These are phyloP conservation scores for Agapornis roseicollis DNA, from an alignment of 2,113 vertebrate genomes.

Conservation along the genomic window DNA sequence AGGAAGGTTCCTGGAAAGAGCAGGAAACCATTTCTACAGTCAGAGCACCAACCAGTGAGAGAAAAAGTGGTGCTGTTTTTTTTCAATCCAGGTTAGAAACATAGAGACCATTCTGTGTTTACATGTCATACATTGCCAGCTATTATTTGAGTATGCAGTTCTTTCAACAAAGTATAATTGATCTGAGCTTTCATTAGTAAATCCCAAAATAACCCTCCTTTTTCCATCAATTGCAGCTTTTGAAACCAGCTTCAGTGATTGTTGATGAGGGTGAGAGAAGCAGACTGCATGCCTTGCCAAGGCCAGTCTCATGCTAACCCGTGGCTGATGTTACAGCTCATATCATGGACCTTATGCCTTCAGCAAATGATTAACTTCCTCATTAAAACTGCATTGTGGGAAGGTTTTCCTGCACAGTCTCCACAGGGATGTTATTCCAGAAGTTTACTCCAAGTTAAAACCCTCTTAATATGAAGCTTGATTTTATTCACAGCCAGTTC, in stretches of 20 bases:
- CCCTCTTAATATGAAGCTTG: neutral
- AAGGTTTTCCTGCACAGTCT: neutral
- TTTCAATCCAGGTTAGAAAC: neutral
- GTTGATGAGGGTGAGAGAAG: neutral
- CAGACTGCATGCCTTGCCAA: neutral
- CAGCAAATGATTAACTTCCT: neutral
- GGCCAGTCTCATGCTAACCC: neutral
- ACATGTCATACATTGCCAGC: neutral
- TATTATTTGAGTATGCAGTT: neutral
- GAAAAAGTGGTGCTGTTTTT: neutral
- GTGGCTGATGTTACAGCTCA: neutral
- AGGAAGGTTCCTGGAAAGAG: neutral
- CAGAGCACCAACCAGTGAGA: neutral
- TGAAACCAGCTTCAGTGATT: neutral
- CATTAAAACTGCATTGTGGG: neutral
- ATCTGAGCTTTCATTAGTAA: neutral
- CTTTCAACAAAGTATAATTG: neutral
- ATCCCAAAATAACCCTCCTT: neutral
- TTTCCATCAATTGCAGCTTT: neutral
- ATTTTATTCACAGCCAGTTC: neutral
- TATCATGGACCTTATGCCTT: accelerated
- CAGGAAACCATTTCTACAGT: neutral
- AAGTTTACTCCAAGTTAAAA: neutral
- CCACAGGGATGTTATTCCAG: accelerated
- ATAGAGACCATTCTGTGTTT: neutral